Conservation (phyloP, 2,797 vertebrate species). For the Crenuchus spilurus region DNA sequence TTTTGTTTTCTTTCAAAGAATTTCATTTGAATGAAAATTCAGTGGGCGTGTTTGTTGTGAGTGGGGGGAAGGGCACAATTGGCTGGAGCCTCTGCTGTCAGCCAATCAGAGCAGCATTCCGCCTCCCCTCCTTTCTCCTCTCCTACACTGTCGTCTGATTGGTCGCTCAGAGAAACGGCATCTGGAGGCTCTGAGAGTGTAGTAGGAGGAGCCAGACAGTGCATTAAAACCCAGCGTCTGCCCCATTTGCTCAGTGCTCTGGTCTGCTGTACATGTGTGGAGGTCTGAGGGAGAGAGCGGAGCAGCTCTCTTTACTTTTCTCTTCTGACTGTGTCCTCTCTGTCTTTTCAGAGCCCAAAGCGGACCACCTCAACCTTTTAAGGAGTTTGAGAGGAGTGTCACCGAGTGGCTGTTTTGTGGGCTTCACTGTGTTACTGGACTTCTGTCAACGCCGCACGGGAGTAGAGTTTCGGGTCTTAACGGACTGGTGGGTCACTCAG, state of each 20-base stretch:
- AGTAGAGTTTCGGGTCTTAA: slow-evolving; percentile 31
- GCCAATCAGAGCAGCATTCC: slow-evolving; percentile 68
- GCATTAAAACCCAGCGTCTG: slow-evolving; percentile 75
- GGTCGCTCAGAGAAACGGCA: slow-evolving; percentile 60
- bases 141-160: slow-evolving; percentile 63
- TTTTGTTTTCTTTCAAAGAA: slow-evolving; percentile 74
- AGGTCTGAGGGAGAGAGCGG: slow-evolving; percentile 40
- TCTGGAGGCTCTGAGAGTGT: slow-evolving; percentile 57
- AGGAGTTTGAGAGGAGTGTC: slow-evolving; percentile 13
- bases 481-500: slow-evolving; percentile 60
- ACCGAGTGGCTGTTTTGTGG: background rate
- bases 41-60: slow-evolving; percentile 75
- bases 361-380: slow-evolving; percentile 10
- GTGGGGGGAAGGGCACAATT: slow-evolving; percentile 71
- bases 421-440: background rate
- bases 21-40: slow-evolving; percentile 83
- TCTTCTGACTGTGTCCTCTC: slow-evolving; percentile 48
- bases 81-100: slow-evolving; percentile 61
- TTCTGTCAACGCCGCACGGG: background rate
- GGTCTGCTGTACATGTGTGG: slow-evolving; percentile 58
- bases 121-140: slow-evolving; percentile 56
- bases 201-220: slow-evolving; percentile 68
- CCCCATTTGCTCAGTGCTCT: slow-evolving; percentile 67
- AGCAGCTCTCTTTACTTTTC: slow-evolving; percentile 25
- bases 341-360: slow-evolving; percentile 33